Evolutionary conservation across 2,797 vertebrate genomes (phyloP), one percentile per base, ranked within the genome.

Genomic region (Mus spretus): DNA sequence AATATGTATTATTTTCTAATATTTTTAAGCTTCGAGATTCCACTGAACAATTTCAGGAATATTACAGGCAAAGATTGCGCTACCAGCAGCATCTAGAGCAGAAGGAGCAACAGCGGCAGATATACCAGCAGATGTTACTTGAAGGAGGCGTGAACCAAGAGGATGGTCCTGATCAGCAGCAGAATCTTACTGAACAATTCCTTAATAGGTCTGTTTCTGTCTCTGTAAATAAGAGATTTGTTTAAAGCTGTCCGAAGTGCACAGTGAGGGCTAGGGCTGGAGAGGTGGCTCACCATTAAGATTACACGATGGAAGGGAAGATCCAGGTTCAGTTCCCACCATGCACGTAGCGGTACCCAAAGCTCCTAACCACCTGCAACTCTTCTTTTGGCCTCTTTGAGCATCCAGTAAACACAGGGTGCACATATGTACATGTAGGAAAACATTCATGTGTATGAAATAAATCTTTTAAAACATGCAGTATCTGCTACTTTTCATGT

Each of bases 11-110:
- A 17, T 86, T 94, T 94, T 92, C 44, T 67, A 24, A 96, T 98
- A 82, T 90, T 96, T 97, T 98, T 82, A 89, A 99, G 99, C 99
- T 99, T 95, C 99, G 99, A 17, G 99, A 99, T 97, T 99, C 99
- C 26, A 99, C 99, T 47, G 99, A 99, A 92, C 99, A 99, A 86
- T 99, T 99, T 97, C 99, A 99, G 98, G 99, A 99, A 97, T 99
- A 99, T 98, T 99, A 99, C 96, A 98, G 99, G 50, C 99, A 99
- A 98, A 99, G 99, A 1, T 97, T 99, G 37, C 99, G 99, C 0
- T 99, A 99, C 90, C 99, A 99, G 98, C 99, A 99, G 97, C 99
- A 99, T 97, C 98, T 99, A 53, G 99, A 99, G 91, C 99, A 99
- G 98, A 99, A 99, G 61, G 99, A 99, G 98, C 99, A 99, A 84